Evolutionary conservation across 2,888 invertebrate species (phyloP).

Genomic region (Epirrhoe tristata): DNA sequence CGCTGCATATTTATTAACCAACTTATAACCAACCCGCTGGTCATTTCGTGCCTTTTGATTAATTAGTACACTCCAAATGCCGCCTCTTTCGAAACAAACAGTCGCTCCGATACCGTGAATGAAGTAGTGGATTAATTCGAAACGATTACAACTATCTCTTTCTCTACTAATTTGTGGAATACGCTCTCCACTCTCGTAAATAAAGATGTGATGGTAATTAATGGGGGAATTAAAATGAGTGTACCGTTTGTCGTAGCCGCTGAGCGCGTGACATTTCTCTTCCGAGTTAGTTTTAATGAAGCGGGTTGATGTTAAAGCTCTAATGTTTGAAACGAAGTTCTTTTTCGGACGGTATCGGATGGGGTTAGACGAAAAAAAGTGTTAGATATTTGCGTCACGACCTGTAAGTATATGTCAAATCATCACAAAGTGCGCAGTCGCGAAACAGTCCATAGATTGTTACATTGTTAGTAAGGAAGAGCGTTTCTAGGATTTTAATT

Average conservation of each 20-base stretch:
- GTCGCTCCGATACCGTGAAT: constrained; percentile 32
- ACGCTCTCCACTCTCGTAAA: constrained; percentile 43
- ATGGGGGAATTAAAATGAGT: constrained; percentile 49
- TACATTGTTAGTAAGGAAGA: too few species aligned
- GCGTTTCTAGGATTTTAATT: too few species aligned
- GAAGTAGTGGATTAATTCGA: constrained; percentile 40
- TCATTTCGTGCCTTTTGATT: constrained; percentile 63
- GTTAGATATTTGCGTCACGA: too few species aligned
- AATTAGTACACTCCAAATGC: constrained; percentile 56
- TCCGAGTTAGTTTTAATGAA: constrained; percentile 32
- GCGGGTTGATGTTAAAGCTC: constrained; percentile 27
- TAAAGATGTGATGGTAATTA: constrained; percentile 49
- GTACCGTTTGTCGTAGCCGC: constrained; percentile 45
- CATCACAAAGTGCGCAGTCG: too few species aligned
- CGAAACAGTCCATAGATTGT: too few species aligned
- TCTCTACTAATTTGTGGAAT: constrained; percentile 44
- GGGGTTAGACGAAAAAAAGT: too few species aligned
- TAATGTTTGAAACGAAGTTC: too few species aligned
- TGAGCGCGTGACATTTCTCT: constrained; percentile 42
- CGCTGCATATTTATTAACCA: constrained; percentile 55
- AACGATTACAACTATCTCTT: constrained; percentile 42
- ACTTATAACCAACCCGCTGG: constrained; percentile 67
- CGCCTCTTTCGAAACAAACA: constrained; percentile 46
- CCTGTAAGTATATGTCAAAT: too few species aligned
- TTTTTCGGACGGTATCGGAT: too few species aligned